Evolutionary conservation across 2,797 vertebrate genomes (phyloP).

Genomic region (Selene dorsalis): DNA sequence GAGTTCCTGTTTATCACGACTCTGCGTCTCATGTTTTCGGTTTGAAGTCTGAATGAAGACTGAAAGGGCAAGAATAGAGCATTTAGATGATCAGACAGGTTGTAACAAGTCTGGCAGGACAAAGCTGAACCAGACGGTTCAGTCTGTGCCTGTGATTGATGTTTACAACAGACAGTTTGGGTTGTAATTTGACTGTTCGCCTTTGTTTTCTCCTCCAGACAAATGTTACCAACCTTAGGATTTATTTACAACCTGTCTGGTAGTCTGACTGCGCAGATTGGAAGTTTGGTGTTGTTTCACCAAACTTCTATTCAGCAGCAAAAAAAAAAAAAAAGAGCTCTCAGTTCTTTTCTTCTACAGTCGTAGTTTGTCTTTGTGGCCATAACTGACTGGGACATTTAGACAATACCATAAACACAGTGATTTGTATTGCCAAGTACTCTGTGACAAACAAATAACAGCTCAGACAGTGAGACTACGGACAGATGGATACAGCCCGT

Average conservation of each 20-base stretch:
- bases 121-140: conserved; percentile 3
- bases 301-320: not conserved
- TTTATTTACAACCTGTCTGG: not conserved
- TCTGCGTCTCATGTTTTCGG: conserved; percentile 18
- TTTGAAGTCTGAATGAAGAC: conserved; percentile 1
- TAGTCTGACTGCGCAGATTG: not conserved
- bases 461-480: no score
- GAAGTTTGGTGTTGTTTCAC: no score
- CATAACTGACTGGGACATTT: no score
- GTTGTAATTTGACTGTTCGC: not conserved
- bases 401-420: no score
- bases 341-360: no score
- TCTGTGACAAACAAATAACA: no score
- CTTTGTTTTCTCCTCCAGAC: not conserved
- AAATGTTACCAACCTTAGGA: not conserved
- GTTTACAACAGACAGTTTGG: not conserved
- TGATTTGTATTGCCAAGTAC: no score
- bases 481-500: no score
- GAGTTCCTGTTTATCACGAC: conserved; percentile 37
- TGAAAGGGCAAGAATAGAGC: conserved; percentile 19
- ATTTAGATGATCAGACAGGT: not conserved
- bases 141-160: not conserved
- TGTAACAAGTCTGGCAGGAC: conserved; percentile 8
- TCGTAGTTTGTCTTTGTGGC: no score
- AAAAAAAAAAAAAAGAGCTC: no score